Percentiles rank a stretch among this genome's conserved stretches.
Evolutionary conservation across 2,888 invertebrate species (phyloP).

Genomic region (Ophion slaviceki): DNA sequence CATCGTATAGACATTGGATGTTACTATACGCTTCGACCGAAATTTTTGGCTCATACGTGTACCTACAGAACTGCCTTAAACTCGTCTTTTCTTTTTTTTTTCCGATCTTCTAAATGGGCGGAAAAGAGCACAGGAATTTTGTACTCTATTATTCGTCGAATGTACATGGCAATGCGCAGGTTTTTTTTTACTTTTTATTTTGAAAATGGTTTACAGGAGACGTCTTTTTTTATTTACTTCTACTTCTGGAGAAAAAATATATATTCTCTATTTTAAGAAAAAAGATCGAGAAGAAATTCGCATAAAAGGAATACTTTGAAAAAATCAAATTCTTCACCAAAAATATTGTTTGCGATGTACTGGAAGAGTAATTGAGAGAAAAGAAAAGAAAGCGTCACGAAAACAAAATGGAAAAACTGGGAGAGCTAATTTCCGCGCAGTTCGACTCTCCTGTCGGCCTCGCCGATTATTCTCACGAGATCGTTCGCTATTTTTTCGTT

Average conservation of each 20-base stretch:
- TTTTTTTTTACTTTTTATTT: background rate
- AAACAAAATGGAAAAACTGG: constrained; percentile 10
- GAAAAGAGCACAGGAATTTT: background rate
- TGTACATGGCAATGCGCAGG: too few relatives aligned
- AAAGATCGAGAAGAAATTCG: background rate
- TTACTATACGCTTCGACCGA: too few relatives aligned
- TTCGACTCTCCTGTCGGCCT: constrained; percentile 83
- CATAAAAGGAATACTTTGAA: background rate
- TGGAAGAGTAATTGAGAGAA: background rate
- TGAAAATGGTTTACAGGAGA: background rate
- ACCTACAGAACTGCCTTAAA: too few relatives aligned
- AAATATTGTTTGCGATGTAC: background rate
- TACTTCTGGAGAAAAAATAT: background rate
- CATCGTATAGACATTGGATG: too few relatives aligned
- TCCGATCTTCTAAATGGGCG: background rate
- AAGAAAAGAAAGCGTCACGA: background rate
- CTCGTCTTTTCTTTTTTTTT: background rate
- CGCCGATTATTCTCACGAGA: constrained; percentile 84
- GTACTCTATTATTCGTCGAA: too few relatives aligned
- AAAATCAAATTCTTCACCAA: background rate
- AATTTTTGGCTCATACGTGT: too few relatives aligned
- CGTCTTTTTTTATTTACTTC: background rate
- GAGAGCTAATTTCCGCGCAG: constrained; percentile 48
- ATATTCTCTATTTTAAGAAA: background rate
- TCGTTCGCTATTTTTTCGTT: constrained; percentile 84